Conservation (phyloP, 2,888 invertebrate genomes). For the Graphium colonna region DNA sequence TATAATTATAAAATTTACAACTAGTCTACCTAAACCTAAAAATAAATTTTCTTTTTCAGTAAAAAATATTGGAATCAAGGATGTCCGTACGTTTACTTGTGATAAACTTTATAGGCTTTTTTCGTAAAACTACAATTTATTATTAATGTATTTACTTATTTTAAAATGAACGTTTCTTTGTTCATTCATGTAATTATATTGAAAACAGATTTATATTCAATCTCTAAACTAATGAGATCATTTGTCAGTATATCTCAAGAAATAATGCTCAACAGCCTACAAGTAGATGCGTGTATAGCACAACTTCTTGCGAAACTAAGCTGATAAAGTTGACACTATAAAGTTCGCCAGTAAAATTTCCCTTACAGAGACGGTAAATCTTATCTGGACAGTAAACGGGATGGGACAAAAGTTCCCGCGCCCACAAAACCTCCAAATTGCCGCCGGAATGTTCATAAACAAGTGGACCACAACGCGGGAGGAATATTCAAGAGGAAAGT, state of each 20-base stretch:
- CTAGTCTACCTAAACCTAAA: too few relatives aligned
- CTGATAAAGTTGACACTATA: conserved; percentile 27
- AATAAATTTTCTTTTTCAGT: too few relatives aligned
- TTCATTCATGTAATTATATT: too few relatives aligned
- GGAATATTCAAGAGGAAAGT: conserved; percentile 77
- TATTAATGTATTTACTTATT: too few relatives aligned
- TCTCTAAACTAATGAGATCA: too few relatives aligned
- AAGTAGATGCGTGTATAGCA: conserved; percentile 1
- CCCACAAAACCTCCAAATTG: conserved; percentile 60
- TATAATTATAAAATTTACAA: too few relatives aligned
- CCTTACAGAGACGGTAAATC: conserved; percentile 51
- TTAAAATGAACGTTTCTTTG: too few relatives aligned
- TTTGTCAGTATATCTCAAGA: too few relatives aligned
- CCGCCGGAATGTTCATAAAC: conserved; percentile 61
- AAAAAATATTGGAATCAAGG: too few relatives aligned
- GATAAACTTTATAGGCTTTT: too few relatives aligned
- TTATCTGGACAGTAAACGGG: conserved; percentile 54
- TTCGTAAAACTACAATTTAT: too few relatives aligned
- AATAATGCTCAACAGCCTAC: conserved; percentile 19
- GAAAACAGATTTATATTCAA: background rate
- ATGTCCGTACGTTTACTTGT: too few relatives aligned
- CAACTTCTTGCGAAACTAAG: conserved; percentile 24
- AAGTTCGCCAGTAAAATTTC: conserved; percentile 31
- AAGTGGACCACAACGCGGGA: conserved; percentile 49
- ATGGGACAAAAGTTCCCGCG: conserved; percentile 58